Base-by-base conservation (phyloP, 1,140 invertebrate genomes). In the Sinonovacula constricta region DNA sequence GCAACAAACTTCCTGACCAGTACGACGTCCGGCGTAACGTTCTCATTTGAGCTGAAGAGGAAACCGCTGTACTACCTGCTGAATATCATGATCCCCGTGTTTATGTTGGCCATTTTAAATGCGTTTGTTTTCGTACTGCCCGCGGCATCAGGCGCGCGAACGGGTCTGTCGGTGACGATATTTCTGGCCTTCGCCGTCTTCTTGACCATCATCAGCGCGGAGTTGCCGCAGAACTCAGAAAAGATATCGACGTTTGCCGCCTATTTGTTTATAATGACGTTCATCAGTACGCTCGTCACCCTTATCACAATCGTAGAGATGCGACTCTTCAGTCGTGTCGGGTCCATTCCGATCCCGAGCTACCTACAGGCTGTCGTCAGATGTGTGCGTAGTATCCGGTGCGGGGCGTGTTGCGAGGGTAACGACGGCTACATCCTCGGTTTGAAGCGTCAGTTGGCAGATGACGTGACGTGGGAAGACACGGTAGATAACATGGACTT, bases 171-270 rank as follows among this genome's bases (percentile, higher is more conserved):
- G 15, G 66, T 78, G 5, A 78, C 65, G 2, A 66, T 66, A 24
- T 78, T 69, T 59, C 33, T 78, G 18, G 54, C 75, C 12, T 78
- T 78, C 24, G 67, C 67, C 26, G 67, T 78, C 22, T 78, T 78
- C 65, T 51, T 78, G 5, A 78, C 67, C 12, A 69, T 78, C 4
- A 78, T 78, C 28, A 78, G 66, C 45, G 57, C 66, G 12, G 66
- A 69, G 31, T 30, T 78, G 53, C 75, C 75, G 7, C 22, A 62
- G 22, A 70, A 62, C 54, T 69, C 67, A 3, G 67, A 78, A 24
- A 53, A 62, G n/a, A 70, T 69, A 31, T 70, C 75, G 7, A 63
- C 59, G 22, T 70, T 78, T 24, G 39, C 66, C 10, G 49, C 59
- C 7, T 78, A 78, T 33, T 45, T 78, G 0, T 63, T 78, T 26